phyloP scores from a whole-genome alignment of 2,113 vertebrate species.

The Hydropotes inermis region DNA sequence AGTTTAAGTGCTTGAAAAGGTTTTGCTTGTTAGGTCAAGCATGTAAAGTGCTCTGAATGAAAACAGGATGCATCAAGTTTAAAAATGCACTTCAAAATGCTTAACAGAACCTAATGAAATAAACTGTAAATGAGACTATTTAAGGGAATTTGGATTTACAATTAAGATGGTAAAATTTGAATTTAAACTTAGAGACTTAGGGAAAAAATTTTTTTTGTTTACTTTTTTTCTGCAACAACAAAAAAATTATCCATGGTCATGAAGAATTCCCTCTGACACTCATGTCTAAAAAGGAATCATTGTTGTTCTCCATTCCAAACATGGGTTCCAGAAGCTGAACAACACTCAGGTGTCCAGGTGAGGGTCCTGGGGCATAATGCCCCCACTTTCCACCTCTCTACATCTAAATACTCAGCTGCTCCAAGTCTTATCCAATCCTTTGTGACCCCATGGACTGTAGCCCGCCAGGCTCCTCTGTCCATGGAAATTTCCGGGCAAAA shows the following conservation, averaged over 20 bases:
- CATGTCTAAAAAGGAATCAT: not conserved
- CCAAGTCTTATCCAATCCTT: not conserved
- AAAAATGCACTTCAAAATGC: conserved; percentile 29
- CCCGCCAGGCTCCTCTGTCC: not conserved
- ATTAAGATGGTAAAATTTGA: conserved; percentile 38
- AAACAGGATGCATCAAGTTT: conserved; percentile 25
- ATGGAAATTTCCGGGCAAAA: not conserved
- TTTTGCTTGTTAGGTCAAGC: conserved; percentile 51
- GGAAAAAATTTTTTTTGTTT: not conserved
- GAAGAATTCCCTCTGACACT: not conserved
- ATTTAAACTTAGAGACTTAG: conserved; percentile 42
- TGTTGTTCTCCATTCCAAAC: not conserved
- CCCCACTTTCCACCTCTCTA: not conserved
- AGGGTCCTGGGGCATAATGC: not conserved
- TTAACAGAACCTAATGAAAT: conserved; percentile 46
- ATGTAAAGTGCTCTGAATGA: not conserved
- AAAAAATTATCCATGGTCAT: not conserved
- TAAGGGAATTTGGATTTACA: conserved; percentile 43
- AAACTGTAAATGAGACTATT: conserved; percentile 45
- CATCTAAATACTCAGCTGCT: not conserved
- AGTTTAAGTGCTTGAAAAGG: conserved; percentile 39
- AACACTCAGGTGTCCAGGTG: not conserved
- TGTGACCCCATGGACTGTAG: not conserved
- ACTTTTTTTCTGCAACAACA: not conserved
- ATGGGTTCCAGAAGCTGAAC: not conserved